These are phyloP conservation scores for Allophyes oxyacanthae DNA, from an alignment of 2,888 invertebrate genomes.

Conservation along the genomic window DNA sequence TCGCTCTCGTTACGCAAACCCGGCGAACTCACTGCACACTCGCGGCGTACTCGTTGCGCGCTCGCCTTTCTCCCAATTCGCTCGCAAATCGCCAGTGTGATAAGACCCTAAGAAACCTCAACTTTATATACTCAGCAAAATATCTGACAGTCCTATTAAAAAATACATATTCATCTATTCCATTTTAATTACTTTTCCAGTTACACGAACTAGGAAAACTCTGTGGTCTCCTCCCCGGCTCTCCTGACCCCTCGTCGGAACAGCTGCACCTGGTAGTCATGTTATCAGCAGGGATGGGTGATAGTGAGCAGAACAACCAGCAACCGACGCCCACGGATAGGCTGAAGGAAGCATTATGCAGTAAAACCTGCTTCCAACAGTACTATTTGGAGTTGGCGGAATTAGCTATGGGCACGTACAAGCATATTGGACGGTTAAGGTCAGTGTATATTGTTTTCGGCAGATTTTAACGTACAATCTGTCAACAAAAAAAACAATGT, in stretches of 20 bases:
- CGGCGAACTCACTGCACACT: too few species aligned
- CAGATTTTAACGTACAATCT: too few species aligned
- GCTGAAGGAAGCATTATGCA: slow-evolving; percentile 96
- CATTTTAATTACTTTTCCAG: slow-evolving; percentile 77
- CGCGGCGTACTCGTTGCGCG: too few species aligned
- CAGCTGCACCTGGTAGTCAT: slow-evolving; percentile 97
- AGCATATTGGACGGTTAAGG: slow-evolving; percentile 95
- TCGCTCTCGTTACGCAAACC: too few species aligned
- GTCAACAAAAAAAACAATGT: too few species aligned
- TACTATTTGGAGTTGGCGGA: slow-evolving; percentile 98
- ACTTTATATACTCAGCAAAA: too few species aligned
- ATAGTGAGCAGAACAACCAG: slow-evolving; percentile 88
- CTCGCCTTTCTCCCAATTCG: too few species aligned
- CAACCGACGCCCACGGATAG: slow-evolving; percentile 93
- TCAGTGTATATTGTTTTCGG: slow-evolving; percentile 48
- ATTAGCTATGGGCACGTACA: slow-evolving; percentile 98
- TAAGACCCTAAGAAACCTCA: too few species aligned
- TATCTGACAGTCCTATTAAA: too few species aligned
- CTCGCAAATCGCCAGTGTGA: too few species aligned
- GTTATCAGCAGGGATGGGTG: slow-evolving; percentile 97
- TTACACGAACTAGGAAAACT: slow-evolving; percentile 95
- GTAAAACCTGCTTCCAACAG: slow-evolving; percentile 96
- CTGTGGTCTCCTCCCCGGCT: slow-evolving; percentile 96
- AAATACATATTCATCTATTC: too few species aligned
- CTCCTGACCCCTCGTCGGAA: slow-evolving; percentile 93